Evolutionary conservation across 2,888 invertebrate species (phyloP), one percentile per base, ranked within the genome.

Genomic region (Limnephilus marmoratus): DNA sequence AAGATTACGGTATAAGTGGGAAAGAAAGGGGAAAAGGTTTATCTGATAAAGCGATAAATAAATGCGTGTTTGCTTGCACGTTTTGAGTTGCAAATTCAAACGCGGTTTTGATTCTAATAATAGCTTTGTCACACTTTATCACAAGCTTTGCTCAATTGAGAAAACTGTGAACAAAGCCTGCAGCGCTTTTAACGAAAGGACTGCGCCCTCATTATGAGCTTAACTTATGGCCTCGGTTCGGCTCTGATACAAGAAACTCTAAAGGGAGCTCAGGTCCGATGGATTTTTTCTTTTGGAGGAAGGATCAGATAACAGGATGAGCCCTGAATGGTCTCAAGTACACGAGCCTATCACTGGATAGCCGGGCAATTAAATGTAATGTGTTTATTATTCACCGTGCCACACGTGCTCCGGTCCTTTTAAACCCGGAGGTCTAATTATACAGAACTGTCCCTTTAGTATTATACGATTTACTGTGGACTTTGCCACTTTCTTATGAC

Each of bases 361-460:
- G 83, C 83, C 24, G 83, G 37, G 83, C 37, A 83, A 83, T 83
- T 83, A 83, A 83, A 83, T 24, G 83, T 83, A 83, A 83, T 83
- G 83, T 83, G 83, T 83, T 83, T 83, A 83, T 83, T 83, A 83
- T 83, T 83, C 83, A 83, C 37, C 18, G 7, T 83, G 37, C 83
- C 83, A 34, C 34, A 83, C 83, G 68, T 68, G 68, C 68, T 68
- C 68, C 24, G 68, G 68, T 68, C n/a, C 68, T n/a, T 24, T 68
- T 68, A 68, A 68, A 68, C 68, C 68, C 68, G 68, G 68, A 68
- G 68, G 68, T 68, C 68, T 68, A 68, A 68, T 68, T 68, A 68
- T 68, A 68, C 68, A 68, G 68, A 68, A 68, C 9, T 68, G 68
- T 68, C 68, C 68, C 68, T 68, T 68, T 68, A 68, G 68, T 68